These are phyloP conservation scores for Halocynthia aurantium DNA, from an alignment of 23 tunicate genomes.

Conservation along the genomic window DNA sequence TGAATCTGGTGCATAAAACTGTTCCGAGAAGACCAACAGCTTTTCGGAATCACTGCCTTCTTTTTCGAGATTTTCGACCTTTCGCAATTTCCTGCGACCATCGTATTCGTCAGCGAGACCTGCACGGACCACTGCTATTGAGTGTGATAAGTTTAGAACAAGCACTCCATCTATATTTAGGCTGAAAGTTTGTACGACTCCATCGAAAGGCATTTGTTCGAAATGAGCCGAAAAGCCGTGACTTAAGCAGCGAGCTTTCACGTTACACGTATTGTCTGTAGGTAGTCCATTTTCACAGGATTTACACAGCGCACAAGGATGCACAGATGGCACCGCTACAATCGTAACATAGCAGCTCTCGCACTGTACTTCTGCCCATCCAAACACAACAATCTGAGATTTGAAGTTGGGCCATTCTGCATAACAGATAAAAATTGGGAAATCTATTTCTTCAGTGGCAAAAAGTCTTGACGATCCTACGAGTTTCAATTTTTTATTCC, in stretches of 20 bases:
- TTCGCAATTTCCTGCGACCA: not conserved
- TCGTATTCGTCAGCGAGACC: slow-evolving; percentile 21
- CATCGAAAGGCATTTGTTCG: slow-evolving; percentile 42
- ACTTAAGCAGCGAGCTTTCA: slow-evolving; percentile 28
- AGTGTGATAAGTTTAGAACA: slow-evolving; percentile 83
- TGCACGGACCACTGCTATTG: slow-evolving; percentile 77
- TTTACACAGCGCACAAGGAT: slow-evolving; percentile 36
- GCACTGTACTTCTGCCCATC: slow-evolving; percentile 12
- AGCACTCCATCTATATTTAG: slow-evolving; percentile 59
- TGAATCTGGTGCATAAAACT: slow-evolving; percentile 33
- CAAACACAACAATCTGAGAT: slow-evolving; percentile 63
- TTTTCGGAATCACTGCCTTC: slow-evolving; percentile 46
- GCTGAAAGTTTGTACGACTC: slow-evolving; percentile 40
- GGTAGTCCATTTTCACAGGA: not conserved
- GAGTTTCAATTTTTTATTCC: slow-evolving; percentile 26
- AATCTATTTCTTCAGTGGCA: slow-evolving; percentile 70
- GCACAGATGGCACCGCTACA: slow-evolving; percentile 50
- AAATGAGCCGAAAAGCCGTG: slow-evolving; percentile 82
- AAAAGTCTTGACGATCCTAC: slow-evolving; percentile 45
- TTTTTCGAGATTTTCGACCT: not conserved
- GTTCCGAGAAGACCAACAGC: slow-evolving; percentile 64
- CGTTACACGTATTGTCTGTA: not conserved
- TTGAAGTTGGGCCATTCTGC: slow-evolving; percentile 88
- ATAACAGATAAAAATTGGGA: slow-evolving; percentile 27
- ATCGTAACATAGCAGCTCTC: slow-evolving; percentile 67